phyloP scores from a whole-genome alignment of 2,113 vertebrate genomes.

The Recurvirostra avosetta region DNA sequence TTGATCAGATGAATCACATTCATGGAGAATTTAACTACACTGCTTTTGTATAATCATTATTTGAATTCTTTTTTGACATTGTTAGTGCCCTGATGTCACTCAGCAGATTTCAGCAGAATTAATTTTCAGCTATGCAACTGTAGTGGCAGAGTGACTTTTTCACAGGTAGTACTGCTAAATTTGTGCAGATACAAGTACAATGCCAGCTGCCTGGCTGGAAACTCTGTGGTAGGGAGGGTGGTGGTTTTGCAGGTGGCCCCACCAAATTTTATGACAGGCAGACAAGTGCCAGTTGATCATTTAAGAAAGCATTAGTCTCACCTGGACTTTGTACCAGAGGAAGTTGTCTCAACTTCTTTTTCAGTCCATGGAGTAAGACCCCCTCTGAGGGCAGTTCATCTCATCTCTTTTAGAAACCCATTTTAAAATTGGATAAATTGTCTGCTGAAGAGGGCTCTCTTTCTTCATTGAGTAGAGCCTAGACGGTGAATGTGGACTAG shows the following conservation, averaged over 20 bases:
- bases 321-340: background rate
- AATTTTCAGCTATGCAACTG: background rate
- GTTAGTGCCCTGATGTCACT: background rate
- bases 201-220: background rate
- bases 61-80: background rate
- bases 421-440: background rate
- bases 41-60: background rate
- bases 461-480: background rate
- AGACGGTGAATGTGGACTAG: background rate
- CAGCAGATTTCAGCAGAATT: background rate
- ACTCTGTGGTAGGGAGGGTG: background rate
- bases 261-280: background rate
- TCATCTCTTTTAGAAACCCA: background rate
- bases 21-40: background rate
- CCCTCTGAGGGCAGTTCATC: background rate
- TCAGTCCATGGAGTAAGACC: background rate
- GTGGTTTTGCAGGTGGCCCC: background rate
- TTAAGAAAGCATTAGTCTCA: background rate
- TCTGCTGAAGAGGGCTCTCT: background rate
- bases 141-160: background rate
- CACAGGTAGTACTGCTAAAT: background rate
- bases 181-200: background rate
- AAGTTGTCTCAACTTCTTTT: background rate
- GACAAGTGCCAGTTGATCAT: background rate
- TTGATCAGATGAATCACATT: background rate